These are phyloP conservation scores for Pao palembangensis DNA, from an alignment of 2,113 vertebrate genomes.

Conservation along the genomic window DNA sequence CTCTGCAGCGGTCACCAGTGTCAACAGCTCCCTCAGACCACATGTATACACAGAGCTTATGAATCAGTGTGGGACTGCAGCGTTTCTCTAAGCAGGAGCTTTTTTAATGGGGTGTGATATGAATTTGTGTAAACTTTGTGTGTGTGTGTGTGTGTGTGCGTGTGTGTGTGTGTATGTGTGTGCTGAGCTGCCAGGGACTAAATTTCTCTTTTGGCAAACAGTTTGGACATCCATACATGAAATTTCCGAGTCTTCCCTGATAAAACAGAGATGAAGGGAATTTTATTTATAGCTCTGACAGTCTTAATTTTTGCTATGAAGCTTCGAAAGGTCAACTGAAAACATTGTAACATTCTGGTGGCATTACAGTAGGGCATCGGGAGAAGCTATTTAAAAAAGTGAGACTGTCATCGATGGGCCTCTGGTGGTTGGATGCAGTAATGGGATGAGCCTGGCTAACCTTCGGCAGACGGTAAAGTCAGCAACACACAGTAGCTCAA, in stretches of 20 bases:
- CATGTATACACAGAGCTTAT: constrained; percentile 46
- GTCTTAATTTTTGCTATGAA: neutral
- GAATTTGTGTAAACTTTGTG: constrained; percentile 30
- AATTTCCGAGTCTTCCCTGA: constrained; percentile 1
- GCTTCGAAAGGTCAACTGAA: no score
- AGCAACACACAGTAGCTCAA: no score
- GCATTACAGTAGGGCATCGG: no score
- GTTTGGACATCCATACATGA: neutral
- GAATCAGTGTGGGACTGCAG: constrained; percentile 58
- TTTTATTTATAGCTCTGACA: constrained; percentile 15
- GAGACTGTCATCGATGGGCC: no score
- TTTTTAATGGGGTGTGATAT: constrained; percentile 52
- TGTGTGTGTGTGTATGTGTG: no score
- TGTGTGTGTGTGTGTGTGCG: no score
- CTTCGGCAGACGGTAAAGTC: no score
- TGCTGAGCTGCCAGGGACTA: constrained; percentile 25
- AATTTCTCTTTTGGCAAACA: constrained; percentile 1
- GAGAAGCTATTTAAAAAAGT: no score
- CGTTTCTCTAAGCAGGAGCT: constrained; percentile 38
- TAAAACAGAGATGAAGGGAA: constrained; percentile 7
- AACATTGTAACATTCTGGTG: no score
- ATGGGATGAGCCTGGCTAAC: no score
- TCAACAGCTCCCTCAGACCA: constrained; percentile 60
- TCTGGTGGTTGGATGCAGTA: no score
- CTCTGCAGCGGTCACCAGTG: constrained; percentile 61